Evolutionary conservation across 2,113 vertebrate species (phyloP).

Genomic region (Rhabdomys dilectus): DNA sequence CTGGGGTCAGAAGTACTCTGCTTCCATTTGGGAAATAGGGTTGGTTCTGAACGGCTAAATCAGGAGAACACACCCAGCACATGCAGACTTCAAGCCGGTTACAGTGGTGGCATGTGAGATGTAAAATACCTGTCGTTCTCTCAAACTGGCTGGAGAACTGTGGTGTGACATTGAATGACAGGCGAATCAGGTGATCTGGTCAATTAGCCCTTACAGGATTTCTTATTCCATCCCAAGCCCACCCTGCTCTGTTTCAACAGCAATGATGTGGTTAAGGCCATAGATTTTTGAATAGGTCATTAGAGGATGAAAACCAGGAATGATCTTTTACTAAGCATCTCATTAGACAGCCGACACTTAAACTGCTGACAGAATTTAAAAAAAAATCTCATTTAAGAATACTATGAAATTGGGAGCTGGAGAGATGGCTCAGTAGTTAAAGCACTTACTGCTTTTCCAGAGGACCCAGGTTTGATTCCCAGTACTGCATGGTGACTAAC

Average conservation of each 20-base stretch:
- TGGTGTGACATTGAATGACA: background rate
- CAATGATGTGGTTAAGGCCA: background rate
- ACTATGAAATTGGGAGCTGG: conserved; percentile 43
- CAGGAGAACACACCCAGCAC: no score
- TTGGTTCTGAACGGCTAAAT: background rate
- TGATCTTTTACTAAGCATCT: background rate
- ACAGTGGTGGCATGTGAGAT: background rate
- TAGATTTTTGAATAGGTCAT: conserved; percentile 2
- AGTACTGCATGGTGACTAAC: background rate
- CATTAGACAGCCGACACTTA: background rate
- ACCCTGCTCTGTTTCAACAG: background rate
- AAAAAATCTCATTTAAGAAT: background rate
- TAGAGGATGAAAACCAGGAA: background rate
- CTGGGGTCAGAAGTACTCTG: background rate
- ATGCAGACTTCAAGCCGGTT: background rate
- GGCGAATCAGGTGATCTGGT: background rate
- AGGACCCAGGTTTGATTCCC: background rate
- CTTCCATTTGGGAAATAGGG: background rate
- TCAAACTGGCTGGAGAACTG: background rate
- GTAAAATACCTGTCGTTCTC: background rate
- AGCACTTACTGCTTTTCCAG: background rate
- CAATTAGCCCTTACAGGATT: background rate
- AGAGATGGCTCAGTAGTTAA: background rate
- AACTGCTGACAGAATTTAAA: background rate
- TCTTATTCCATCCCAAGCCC: background rate